A percentile compares a stretch with the other conserved stretches of the same genome.
These are phyloP conservation scores for Ceratina australensis DNA, from an alignment of 1,140 invertebrate species.

Conservation along the genomic window DNA sequence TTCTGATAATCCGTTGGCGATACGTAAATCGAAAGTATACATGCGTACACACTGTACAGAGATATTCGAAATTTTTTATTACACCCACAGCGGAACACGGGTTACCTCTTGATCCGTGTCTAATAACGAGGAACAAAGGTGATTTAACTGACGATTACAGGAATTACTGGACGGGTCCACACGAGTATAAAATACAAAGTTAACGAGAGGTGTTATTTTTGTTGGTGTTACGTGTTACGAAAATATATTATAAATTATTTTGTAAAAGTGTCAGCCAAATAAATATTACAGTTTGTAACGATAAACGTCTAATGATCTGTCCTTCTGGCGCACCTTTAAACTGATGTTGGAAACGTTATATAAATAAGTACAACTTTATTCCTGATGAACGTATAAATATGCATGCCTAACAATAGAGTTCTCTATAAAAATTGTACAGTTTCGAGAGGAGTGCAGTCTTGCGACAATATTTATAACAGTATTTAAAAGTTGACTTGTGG, in stretches of 20 bases:
- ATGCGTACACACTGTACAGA: background rate
- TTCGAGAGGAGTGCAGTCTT: constrained; percentile 30
- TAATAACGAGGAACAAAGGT: constrained; percentile 37
- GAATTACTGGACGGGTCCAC: constrained; percentile 50
- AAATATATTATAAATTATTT: constrained; percentile 71
- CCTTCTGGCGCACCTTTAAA: background rate
- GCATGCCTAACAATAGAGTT: constrained; percentile 17
- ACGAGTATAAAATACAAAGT: constrained; percentile 38
- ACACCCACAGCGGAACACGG: constrained; percentile 8
- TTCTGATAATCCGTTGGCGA: constrained; percentile 10
- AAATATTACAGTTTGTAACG: constrained; percentile 65
- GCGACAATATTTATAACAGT: constrained; percentile 15
- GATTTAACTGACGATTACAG: constrained; percentile 36
- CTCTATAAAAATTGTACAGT: constrained; percentile 15
- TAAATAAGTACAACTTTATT: constrained; percentile 46
- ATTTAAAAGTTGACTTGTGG: constrained; percentile 84
- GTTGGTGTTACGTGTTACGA: constrained; percentile 66
- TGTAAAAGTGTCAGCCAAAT: constrained; percentile 69
- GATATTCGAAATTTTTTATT: constrained; percentile 17
- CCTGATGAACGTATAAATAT: constrained; percentile 30
- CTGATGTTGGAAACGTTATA: background rate
- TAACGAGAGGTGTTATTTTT: constrained; percentile 73
- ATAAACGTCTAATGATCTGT: constrained; percentile 25
- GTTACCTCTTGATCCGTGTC: constrained; percentile 19
- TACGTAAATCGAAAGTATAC: constrained; percentile 38